Conservation (phyloP, 2,888 invertebrate genomes). For the Ramazzottius varieornatus region DNA sequence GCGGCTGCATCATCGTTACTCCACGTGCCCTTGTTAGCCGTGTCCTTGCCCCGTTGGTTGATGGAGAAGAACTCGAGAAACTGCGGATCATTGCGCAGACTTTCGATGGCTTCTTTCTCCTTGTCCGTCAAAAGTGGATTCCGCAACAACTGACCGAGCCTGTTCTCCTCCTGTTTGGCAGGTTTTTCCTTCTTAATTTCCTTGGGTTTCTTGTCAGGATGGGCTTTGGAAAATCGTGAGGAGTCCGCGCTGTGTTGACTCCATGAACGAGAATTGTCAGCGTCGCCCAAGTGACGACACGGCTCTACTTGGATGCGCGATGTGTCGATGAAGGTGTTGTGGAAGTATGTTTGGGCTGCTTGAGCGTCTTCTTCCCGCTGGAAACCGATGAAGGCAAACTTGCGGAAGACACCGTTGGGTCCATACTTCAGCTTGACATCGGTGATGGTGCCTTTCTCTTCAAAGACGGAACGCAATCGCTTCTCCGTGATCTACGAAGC, state of each 20-base stretch:
- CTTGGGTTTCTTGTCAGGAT: neutral
- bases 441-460: slow-evolving; percentile 53
- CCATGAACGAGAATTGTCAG: slow-evolving; percentile 56
- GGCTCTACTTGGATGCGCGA: slow-evolving; percentile 32
- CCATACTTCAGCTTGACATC: slow-evolving; percentile 80
- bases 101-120: neutral
- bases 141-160: neutral
- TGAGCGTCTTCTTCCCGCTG: slow-evolving; percentile 49
- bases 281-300: neutral
- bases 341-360: slow-evolving; percentile 45
- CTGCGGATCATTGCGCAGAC: slow-evolving; percentile 41
- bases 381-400: slow-evolving; percentile 78
- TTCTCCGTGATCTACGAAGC: slow-evolving; percentile 44
- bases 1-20: slow-evolving; percentile 26
- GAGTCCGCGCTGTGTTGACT: slow-evolving; percentile 40
- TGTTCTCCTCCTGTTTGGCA: neutral
- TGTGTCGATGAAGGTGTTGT: slow-evolving; percentile 59
- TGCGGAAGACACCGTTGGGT: slow-evolving; percentile 62
- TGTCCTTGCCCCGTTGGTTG: too few relatives aligned
- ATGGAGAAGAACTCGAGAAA: slow-evolving; percentile 66
- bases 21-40: slow-evolving; percentile 31
- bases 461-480: slow-evolving; percentile 45
- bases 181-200: neutral
- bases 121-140: neutral
- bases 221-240: neutral